Evolutionary conservation across 2,113 vertebrate species (phyloP).

Genomic region (Callipepla squamata): DNA sequence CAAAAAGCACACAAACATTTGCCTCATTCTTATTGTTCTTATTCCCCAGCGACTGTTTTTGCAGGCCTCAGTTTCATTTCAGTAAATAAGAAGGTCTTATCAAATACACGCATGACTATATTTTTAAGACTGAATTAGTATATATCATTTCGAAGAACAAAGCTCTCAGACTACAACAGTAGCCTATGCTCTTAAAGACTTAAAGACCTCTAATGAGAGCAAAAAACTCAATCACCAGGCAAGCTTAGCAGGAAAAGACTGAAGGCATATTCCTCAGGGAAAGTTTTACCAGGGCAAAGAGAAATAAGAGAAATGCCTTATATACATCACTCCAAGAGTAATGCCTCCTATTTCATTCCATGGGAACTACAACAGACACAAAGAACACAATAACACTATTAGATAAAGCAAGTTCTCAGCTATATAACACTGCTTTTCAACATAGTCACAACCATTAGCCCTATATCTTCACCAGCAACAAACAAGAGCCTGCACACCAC

Average conservation of each 20-base stretch:
- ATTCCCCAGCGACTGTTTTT: neutral
- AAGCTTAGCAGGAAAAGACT: neutral
- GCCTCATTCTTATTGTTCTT: neutral
- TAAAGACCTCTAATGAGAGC: neutral
- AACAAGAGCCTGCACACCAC: no score
- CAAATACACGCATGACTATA: neutral
- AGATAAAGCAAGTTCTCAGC: no score
- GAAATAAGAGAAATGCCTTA: neutral
- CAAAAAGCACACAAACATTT: constrained; percentile 24
- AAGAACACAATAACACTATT: no score
- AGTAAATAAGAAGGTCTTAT: neutral
- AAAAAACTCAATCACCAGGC: neutral
- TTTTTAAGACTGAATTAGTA: neutral
- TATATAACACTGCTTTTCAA: no score
- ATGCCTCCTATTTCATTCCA: no score
- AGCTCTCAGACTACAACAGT: neutral
- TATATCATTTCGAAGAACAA: neutral
- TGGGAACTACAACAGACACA: no score
- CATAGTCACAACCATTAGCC: no score
- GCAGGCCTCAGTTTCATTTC: neutral
- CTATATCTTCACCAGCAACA: no score
- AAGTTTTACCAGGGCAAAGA: neutral
- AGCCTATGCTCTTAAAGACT: fast-evolving
- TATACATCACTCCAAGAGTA: no score
- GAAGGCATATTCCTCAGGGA: neutral